Percentiles rank a stretch among this genome's conserved stretches.
Conservation (phyloP, 2,797 vertebrate genomes). For the Coregonus ussuriensis region DNA sequence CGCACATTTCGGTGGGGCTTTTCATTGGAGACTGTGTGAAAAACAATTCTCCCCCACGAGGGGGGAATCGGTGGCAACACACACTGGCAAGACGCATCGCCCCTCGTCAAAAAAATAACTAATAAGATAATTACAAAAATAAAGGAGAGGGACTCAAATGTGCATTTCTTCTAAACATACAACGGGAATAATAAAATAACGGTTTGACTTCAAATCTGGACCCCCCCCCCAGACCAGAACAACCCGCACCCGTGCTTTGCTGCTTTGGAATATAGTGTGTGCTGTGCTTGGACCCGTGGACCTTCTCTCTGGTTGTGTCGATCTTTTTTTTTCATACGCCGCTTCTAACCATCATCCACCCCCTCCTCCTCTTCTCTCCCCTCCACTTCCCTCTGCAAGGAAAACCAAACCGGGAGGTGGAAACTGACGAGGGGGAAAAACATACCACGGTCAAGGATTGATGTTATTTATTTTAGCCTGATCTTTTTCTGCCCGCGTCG, state of each 20-base stretch:
- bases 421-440: conserved; percentile 39
- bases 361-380: conserved; percentile 41
- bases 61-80: background rate
- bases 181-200: background rate
- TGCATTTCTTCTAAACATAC: background rate
- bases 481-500: conserved; percentile 20
- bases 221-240: background rate
- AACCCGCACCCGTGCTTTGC: background rate
- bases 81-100: background rate
- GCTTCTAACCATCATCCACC: conserved; percentile 33
- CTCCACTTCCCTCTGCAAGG: conserved; percentile 69
- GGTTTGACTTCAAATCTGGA: background rate
- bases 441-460: conserved; percentile 49
- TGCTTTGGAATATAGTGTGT: conserved; percentile 12
- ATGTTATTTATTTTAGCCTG: conserved; percentile 45
- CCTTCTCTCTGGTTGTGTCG: conserved; percentile 34
- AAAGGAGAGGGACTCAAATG: background rate
- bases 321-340: conserved; percentile 10
- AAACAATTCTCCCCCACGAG: background rate
- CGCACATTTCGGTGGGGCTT: background rate
- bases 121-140: background rate
- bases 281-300: conserved; percentile 27
- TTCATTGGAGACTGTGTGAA: background rate
- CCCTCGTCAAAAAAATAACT: too few relatives aligned
- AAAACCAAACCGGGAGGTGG: conserved; percentile 40